Conservation (phyloP, 2,888 invertebrate genomes). For the Pristionchus fissidentatus region DNA sequence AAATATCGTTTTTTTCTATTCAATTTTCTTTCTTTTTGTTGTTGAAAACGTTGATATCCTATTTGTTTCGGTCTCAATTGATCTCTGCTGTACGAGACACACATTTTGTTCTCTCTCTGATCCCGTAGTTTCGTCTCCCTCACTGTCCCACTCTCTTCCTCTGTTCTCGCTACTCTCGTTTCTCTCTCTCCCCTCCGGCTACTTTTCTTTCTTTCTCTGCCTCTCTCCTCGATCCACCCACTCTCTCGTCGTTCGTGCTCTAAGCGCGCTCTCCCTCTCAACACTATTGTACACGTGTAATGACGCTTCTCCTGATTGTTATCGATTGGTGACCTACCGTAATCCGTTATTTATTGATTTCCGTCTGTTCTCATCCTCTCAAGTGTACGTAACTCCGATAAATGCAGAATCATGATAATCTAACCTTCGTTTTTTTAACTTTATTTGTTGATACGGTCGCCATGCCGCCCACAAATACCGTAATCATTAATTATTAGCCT, state of each 20-base stretch:
- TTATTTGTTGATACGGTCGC: neutral
- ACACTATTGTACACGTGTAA: slow-evolving; percentile 30
- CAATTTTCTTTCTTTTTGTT: no score
- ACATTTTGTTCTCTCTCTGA: no score
- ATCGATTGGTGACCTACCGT: slow-evolving; percentile 6
- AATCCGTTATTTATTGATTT: slow-evolving; percentile 12
- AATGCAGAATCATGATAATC: neutral
- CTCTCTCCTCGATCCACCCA: neutral
- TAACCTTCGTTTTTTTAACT: neutral
- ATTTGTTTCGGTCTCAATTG: no score
- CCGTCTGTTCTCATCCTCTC: neutral
- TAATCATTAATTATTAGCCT: neutral
- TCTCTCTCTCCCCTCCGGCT: slow-evolving; percentile 29
- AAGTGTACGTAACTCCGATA: neutral
- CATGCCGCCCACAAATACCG: neutral
- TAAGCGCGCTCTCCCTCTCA: slow-evolving; percentile 2
- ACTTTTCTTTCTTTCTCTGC: slow-evolving; percentile 9
- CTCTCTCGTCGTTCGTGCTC: neutral
- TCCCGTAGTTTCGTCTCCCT: no score
- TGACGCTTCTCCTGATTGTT: neutral
- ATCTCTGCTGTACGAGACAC: no score
- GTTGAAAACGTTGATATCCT: no score
- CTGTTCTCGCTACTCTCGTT: neutral
- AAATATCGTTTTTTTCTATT: no score
- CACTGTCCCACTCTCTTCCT: neutral